Evolutionary conservation across 2,888 invertebrate species (phyloP).

Genomic region (Callyntrura guangdongensis): DNA sequence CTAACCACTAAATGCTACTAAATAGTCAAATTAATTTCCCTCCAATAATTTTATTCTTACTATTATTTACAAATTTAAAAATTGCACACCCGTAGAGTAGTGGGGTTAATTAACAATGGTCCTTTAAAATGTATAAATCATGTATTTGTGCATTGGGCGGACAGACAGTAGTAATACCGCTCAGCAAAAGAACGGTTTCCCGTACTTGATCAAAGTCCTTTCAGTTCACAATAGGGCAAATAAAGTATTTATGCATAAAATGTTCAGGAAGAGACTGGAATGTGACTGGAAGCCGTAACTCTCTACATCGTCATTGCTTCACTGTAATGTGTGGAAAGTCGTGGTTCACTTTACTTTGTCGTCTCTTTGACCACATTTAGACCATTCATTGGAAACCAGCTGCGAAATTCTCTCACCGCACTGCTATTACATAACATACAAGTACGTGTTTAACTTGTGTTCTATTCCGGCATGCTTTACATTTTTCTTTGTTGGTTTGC

Average conservation of each 20-base stretch:
- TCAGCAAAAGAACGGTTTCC: too few species aligned
- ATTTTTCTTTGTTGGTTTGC: constrained; percentile 1
- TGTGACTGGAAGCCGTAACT: not conserved
- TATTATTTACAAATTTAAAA: too few species aligned
- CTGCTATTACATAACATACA: not conserved
- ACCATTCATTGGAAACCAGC: constrained; percentile 30
- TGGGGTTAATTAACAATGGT: too few species aligned
- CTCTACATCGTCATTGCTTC: not conserved
- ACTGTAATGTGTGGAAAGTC: not conserved
- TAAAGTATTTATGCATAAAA: constrained; percentile 45
- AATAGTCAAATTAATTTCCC: too few species aligned
- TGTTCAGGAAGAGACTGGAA: not conserved
- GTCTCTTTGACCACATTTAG: constrained; percentile 12
- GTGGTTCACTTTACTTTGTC: not conserved
- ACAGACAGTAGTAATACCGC: too few species aligned
- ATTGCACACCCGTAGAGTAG: too few species aligned
- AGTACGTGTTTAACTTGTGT: constrained; percentile 1
- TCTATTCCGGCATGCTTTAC: not conserved
- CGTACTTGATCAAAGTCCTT: not conserved
- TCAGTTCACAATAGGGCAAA: constrained; percentile 3
- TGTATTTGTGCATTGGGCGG: too few species aligned
- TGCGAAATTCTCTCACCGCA: constrained; percentile 49
- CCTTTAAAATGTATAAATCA: too few species aligned
- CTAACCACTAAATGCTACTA: too few species aligned
- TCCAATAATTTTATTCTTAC: too few species aligned